Evolutionary conservation across 2,888 invertebrate species (phyloP).

Genomic region (Coenonympha glycerion): DNA sequence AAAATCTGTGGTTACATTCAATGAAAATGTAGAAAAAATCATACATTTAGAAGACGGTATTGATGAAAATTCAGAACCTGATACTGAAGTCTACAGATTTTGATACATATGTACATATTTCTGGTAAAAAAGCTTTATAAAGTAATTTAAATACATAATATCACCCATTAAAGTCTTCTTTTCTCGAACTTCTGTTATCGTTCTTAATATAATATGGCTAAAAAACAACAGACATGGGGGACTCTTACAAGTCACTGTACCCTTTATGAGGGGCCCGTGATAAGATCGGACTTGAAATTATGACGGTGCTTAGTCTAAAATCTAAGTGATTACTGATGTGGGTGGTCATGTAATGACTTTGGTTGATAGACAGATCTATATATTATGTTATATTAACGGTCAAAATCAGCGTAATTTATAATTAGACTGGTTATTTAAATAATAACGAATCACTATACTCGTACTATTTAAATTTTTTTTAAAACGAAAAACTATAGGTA

Average conservation of each 20-base stretch:
- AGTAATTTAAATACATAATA: neutral
- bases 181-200: conserved; percentile 9
- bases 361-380: too few relatives aligned
- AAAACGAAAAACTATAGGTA: neutral
- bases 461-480: too few relatives aligned
- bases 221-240: conserved; percentile 24
- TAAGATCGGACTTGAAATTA: conserved; percentile 40
- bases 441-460: too few relatives aligned
- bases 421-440: too few relatives aligned
- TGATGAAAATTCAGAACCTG: conserved; percentile 35
- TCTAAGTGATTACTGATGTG: conserved; percentile 19
- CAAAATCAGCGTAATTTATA: too few relatives aligned
- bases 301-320: conserved; percentile 26
- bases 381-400: too few relatives aligned
- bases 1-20: conserved; percentile 74
- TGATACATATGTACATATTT: conserved; percentile 27
- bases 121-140: neutral
- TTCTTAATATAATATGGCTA: conserved; percentile 18
- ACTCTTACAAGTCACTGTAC: conserved; percentile 44
- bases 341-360: neutral
- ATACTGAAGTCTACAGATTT: conserved; percentile 49
- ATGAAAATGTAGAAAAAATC: conserved; percentile 73
- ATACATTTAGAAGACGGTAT: conserved; percentile 65
- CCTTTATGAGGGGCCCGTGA: conserved; percentile 48
- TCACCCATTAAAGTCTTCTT: conserved; percentile 1